phyloP scores from a whole-genome alignment of 2,113 vertebrate genomes.

The Serinus canaria region DNA sequence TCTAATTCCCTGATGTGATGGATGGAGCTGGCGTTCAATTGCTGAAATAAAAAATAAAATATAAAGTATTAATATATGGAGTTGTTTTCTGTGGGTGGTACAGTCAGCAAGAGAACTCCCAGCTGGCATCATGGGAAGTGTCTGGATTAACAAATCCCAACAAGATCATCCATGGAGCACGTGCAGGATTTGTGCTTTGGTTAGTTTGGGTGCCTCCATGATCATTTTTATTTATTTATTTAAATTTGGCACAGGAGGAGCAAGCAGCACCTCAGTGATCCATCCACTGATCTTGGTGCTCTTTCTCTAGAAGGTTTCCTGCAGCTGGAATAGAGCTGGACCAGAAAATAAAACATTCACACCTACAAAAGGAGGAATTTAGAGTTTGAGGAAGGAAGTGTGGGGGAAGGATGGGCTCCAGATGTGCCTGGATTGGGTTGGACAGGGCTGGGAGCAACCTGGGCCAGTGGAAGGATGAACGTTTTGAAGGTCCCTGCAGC shows the following conservation, averaged over 20 bases:
- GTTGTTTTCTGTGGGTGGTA: background rate
- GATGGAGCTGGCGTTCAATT: background rate
- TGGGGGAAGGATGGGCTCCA: too few species aligned
- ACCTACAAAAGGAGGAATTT: background rate
- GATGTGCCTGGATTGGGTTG: rapidly evolving
- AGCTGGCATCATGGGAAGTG: background rate
- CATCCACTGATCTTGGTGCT: too few species aligned
- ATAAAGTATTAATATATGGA: background rate
- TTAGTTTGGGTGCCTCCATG: background rate
- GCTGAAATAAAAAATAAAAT: background rate
- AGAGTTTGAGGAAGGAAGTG: background rate
- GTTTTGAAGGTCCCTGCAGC: too few species aligned
- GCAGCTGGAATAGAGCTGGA: background rate
- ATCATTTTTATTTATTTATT: rapidly evolving
- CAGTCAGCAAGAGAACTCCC: background rate
- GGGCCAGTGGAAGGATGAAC: background rate
- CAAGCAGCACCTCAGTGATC: background rate
- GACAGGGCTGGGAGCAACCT: background rate
- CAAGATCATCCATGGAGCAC: background rate
- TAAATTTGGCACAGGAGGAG: background rate
- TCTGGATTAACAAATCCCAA: background rate
- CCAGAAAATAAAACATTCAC: background rate
- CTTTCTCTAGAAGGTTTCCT: background rate
- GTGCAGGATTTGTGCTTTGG: rapidly evolving
- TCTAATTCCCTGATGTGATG: background rate